phyloP scores from a whole-genome alignment of 1,140 invertebrate genomes.

The Micrasema longulum region DNA sequence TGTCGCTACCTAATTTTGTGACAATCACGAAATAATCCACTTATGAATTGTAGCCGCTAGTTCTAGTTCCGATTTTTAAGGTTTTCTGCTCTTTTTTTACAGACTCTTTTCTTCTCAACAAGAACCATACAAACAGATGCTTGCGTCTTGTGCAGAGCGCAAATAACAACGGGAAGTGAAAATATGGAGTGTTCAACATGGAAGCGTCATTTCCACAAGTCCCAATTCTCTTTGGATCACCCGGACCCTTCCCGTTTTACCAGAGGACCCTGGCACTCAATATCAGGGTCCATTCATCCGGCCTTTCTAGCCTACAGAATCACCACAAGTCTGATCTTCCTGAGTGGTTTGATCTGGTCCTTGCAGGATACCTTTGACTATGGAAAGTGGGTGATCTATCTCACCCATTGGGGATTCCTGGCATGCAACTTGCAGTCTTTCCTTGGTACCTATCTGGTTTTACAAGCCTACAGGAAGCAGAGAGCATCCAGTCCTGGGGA shows the following conservation, averaged over 20 bases:
- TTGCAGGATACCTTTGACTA: slow-evolving; percentile 61
- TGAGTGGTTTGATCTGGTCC: slow-evolving; percentile 63
- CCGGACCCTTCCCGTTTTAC: slow-evolving; percentile 45
- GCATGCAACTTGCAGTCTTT: slow-evolving; percentile 67
- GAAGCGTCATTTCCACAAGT: slow-evolving; percentile 42
- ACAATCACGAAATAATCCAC: too few species aligned
- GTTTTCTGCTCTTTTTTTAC: too few species aligned
- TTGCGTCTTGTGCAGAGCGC: too few species aligned
- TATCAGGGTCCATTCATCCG: slow-evolving; percentile 52
- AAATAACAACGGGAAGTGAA: neutral
- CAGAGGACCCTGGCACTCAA: slow-evolving; percentile 43
- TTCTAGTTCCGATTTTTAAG: too few species aligned
- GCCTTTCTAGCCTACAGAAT: slow-evolving; percentile 68
- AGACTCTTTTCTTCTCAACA: too few species aligned
- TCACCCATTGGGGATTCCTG: slow-evolving; percentile 78
- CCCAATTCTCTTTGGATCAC: slow-evolving; percentile 40
- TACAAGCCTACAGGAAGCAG: slow-evolving; percentile 58
- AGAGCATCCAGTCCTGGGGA: slow-evolving; percentile 36
- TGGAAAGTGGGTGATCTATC: slow-evolving; percentile 74
- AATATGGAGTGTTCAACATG: slow-evolving; percentile 34
- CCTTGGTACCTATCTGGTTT: slow-evolving; percentile 62
- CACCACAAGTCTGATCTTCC: slow-evolving; percentile 63
- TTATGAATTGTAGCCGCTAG: too few species aligned
- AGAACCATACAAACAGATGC: too few species aligned
- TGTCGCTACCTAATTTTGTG: too few species aligned